phyloP scores from a whole-genome alignment of 2,797 vertebrate genomes.

The Galaxias olidus region DNA sequence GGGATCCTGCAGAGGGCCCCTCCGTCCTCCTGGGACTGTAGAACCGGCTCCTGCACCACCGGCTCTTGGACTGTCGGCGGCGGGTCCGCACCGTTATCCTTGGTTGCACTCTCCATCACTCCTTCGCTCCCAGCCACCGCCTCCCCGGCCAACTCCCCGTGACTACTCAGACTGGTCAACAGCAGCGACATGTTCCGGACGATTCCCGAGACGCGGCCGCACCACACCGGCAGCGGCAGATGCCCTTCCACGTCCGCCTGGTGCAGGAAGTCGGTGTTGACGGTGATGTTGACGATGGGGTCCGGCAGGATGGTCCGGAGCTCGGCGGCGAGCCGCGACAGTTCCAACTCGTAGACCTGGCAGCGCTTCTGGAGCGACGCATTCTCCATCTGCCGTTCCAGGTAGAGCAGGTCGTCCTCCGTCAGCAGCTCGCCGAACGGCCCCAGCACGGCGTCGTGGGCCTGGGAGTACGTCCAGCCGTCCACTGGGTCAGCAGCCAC shows the following conservation, averaged over 20 bases:
- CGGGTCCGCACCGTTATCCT: constrained; percentile 18
- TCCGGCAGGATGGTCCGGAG: constrained; percentile 84
- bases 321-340: constrained; percentile 81
- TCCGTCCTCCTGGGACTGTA: constrained; percentile 27
- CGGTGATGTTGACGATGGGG: constrained; percentile 83
- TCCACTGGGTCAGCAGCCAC: constrained; percentile 38
- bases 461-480: constrained; percentile 84
- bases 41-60: no score
- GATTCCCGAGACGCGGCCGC: constrained; percentile 83
- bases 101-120: constrained; percentile 25
- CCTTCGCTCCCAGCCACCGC: constrained; percentile 41
- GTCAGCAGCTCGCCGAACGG: constrained; percentile 93
- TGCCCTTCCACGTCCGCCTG: constrained; percentile 61
- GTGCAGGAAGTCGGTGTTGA: constrained; percentile 79
- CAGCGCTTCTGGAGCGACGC: constrained; percentile 83
- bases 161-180: constrained; percentile 73
- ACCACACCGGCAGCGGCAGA: constrained; percentile 81
- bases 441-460: constrained; percentile 86
- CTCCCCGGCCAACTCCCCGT: constrained; percentile 14
- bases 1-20: constrained; percentile 64
- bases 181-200: constrained; percentile 85
- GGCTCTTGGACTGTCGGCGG: no score
- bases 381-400: constrained; percentile 87
- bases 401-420: constrained; percentile 83
- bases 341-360: constrained; percentile 84